Evolutionary conservation across 2,888 invertebrate genomes (phyloP), one percentile per base, ranked within the genome.

Genomic region (Dendrolimus houi): DNA sequence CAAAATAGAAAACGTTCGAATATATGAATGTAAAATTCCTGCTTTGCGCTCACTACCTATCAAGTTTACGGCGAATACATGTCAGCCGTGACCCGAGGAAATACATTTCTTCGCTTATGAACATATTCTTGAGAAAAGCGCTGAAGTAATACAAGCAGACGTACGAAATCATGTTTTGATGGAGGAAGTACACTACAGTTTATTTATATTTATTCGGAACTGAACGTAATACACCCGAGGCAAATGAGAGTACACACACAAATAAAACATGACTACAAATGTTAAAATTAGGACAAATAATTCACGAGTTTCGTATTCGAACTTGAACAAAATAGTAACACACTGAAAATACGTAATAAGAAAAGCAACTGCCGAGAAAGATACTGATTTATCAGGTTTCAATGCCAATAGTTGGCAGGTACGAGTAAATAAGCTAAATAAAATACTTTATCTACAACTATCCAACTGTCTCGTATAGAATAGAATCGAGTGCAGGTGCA

Each of bases 31-130:
- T 63, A 61, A 64, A 61, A 56, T 63, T 66, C 67, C 59, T 58
- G 57, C 64, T 61, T 64, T 70, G 65, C 59, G 61, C 62, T 66
- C 68, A 66, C 69, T 63, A 72, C 69, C 74, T 71, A 75, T 74
- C 71, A 76, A 71, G 69, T 72, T 71, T 64, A 66, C 66, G 64
- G 67, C 61, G 64, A 62, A 69, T 64, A 68, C 66, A 73, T 70
- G 70, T 65, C 70, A 73, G 65, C 60, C 64, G 61, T 65, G 63
- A 74, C 67, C 64, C 70, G 67, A 67, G 70, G 61, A 77, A 79
- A 80, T 71, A 79, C 71, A 77, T 79, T 77, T 74, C 71, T 70
- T 71, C 68, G 69, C 70, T 76, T 76, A 79, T 77, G 79, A 77
- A 75, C 68, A 71, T 74, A 75, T 75, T 76, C 67, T 67, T 59